Base-by-base conservation (phyloP, 2,888 invertebrate species). In the Oeneis ivallda region DNA sequence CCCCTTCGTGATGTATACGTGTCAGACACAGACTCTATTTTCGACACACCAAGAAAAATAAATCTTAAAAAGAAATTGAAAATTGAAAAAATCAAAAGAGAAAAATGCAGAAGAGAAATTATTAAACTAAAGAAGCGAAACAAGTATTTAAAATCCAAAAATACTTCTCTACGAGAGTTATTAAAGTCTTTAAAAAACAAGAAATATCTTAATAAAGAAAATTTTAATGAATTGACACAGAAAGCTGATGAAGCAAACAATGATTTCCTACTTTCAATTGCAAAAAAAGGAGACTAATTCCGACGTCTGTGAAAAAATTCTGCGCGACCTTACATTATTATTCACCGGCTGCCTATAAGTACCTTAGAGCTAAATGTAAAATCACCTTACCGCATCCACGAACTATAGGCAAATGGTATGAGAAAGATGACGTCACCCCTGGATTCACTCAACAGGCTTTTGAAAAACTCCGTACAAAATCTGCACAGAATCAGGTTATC, bases 221-320 rank as follows among this genome's bases (percentile, higher is more conserved):
- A 61, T 61, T 61, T 61, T 50, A 61, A 61, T 50, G 50, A 61
- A 52, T 19, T 61, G 26, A 41, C 50, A 61, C 50, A 61, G 41
- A 61, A 41, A 39, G 60, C 60, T 50, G 60, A 61, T n/a, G 50
- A 61, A 50, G 60, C 60, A 37, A 61, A 61, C 41, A 61, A 61
- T 37, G 60, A 61, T 50, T 61, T 61, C 17, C 13, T 52, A 50
- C 50, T 61, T 50, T 50, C 50, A 41, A 17, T 61, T 37, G 45
- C 41, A 50, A 50, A 50, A 52, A 61, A 61, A 50, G 37, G 37
- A 50, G 52, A 19, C 17, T 11, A 37, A 34, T 61, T 50, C 19
- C 60, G 37, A 49, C 52, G 41, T 39, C 50, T 61, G 19, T 61
- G 19, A 52, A 41, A 60, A 61, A 61, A 61, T 61, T 61, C 41